Percentiles rank a stretch among this genome's conserved stretches.
phyloP scores from a whole-genome alignment of 2,113 vertebrate species.

The Ceyx melanurus region DNA sequence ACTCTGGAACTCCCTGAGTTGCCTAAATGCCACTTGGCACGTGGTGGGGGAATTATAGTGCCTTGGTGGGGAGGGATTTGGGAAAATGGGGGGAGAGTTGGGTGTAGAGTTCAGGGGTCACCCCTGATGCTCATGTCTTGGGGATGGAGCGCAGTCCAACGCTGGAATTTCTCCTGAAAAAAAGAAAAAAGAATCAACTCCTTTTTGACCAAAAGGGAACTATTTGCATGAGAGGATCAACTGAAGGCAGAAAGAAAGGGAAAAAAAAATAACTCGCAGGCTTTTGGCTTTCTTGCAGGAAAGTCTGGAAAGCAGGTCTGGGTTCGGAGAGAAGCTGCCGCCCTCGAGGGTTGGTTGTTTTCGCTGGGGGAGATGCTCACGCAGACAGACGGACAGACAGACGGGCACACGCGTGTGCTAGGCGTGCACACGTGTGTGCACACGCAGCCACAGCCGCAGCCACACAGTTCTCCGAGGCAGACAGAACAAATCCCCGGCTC shows the following conservation, averaged over 20 bases:
- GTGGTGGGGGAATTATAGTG: accelerated
- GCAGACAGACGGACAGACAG: not conserved
- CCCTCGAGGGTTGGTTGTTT: not conserved
- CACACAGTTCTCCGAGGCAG: not conserved
- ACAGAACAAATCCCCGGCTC: not conserved
- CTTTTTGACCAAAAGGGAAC: not conserved
- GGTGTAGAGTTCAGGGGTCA: not conserved
- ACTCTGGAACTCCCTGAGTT: not conserved
- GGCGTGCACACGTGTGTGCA: not conserved
- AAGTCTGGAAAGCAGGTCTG: not conserved
- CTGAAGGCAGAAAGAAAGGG: not conserved
- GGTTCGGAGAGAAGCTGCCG: not conserved
- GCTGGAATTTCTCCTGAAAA: not conserved
- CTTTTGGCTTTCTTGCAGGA: not conserved
- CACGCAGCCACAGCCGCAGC: not conserved
- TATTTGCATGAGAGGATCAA: not conserved
- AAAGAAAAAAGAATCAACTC: not conserved
- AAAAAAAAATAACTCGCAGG: not conserved
- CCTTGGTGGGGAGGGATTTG: not conserved
- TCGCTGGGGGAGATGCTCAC: not conserved
- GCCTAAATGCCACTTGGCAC: not conserved
- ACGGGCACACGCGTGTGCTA: not conserved
- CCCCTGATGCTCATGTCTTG: not conserved
- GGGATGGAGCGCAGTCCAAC: accelerated
- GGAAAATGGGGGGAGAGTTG: not conserved